phyloP scores from a whole-genome alignment of 2,113 vertebrate genomes.

The Lophius piscatorius region DNA sequence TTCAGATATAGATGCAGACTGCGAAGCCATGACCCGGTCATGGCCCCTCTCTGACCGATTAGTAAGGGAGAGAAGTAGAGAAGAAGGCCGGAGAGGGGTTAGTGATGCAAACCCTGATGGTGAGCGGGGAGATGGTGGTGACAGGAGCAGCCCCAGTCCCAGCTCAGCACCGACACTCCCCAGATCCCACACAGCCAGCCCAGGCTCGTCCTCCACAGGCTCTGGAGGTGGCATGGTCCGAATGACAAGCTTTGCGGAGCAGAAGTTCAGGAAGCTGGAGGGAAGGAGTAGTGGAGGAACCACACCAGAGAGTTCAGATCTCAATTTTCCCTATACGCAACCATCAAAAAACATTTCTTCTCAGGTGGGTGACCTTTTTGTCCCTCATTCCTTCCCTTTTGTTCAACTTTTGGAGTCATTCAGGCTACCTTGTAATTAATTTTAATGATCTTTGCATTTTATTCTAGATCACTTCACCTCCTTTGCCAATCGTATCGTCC shows the following conservation, averaged over 20 bases:
- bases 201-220: constrained; percentile 87
- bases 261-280: constrained; percentile 94
- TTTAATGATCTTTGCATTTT: not conserved
- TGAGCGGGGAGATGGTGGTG: constrained; percentile 59
- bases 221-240: constrained; percentile 87
- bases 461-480: constrained; percentile 63
- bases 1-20: constrained; percentile 94
- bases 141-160: constrained; percentile 83
- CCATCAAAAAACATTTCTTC: constrained; percentile 80
- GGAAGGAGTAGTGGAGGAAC: constrained; percentile 93
- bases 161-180: constrained; percentile 85
- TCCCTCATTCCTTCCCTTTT: not conserved
- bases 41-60: constrained; percentile 67
- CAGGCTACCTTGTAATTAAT: not conserved
- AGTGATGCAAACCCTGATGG: constrained; percentile 17
- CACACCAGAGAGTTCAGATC: constrained; percentile 91
- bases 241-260: constrained; percentile 99
- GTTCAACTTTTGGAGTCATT: not conserved
- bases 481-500: constrained; percentile 69
- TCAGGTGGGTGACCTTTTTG: constrained; percentile 72
- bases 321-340: constrained; percentile 86
- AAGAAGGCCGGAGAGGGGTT: constrained; percentile 29
- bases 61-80: constrained; percentile 21
- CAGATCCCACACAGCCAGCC: constrained; percentile 88
- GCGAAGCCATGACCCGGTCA: constrained; percentile 78